Conservation (phyloP, 2,797 vertebrate species). For the Furcifer pardalis region DNA sequence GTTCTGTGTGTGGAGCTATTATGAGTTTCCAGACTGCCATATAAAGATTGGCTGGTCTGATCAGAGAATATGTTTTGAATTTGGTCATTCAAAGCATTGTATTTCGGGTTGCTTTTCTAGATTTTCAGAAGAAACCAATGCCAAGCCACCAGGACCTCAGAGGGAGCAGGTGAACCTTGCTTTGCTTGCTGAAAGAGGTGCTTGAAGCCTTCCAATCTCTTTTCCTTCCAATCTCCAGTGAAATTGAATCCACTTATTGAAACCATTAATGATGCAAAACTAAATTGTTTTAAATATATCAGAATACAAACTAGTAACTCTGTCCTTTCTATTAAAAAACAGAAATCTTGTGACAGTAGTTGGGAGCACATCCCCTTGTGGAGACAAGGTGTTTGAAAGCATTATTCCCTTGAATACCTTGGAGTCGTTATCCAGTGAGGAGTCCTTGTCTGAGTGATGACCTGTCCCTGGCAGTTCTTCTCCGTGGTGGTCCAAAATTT, state of each 20-base stretch:
- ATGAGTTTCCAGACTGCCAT: slow-evolving; percentile 62
- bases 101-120: slow-evolving; percentile 61
- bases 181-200: not conserved
- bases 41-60: slow-evolving; percentile 60
- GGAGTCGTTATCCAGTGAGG: too few species aligned
- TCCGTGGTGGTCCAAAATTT: too few species aligned
- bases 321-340: too few species aligned
- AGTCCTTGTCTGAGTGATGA: too few species aligned
- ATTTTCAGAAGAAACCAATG: slow-evolving; percentile 49
- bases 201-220: not conserved
- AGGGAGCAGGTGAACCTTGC: not conserved
- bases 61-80: slow-evolving; percentile 62
- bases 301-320: too few species aligned
- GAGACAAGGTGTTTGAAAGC: too few species aligned
- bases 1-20: slow-evolving; percentile 70
- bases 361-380: too few species aligned
- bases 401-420: too few species aligned
- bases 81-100: slow-evolving; percentile 58
- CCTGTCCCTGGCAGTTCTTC: too few species aligned
- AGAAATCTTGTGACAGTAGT: too few species aligned
- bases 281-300: not conserved
- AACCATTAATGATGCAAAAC: too few species aligned
- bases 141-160: slow-evolving; percentile 45
- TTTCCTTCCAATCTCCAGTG: not conserved
- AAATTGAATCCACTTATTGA: not conserved